Conservation (phyloP, 2,797 vertebrate genomes). For the Oreonectes daqikongensis region DNA sequence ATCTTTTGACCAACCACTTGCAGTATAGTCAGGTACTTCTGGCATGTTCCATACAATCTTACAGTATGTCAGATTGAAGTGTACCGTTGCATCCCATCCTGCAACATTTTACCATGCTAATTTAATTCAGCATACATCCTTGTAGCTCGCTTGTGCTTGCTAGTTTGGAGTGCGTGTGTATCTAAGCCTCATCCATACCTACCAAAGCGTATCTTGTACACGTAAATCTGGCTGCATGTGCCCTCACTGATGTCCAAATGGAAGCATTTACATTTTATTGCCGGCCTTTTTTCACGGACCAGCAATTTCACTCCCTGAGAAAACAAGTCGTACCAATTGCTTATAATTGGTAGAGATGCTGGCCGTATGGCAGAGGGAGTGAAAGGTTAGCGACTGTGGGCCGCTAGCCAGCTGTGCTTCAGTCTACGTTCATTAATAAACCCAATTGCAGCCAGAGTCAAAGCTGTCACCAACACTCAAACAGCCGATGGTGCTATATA, state of each 20-base stretch:
- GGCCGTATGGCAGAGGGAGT: conserved; percentile 72
- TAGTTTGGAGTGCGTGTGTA: background rate
- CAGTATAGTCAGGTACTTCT: too few species aligned
- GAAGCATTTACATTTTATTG: conserved; percentile 82
- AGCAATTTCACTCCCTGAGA: conserved; percentile 84
- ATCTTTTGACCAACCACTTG: too few species aligned
- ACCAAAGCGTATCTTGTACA: background rate
- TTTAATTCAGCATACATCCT: background rate
- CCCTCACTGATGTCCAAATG: conserved; percentile 74
- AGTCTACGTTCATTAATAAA: conserved; percentile 65
- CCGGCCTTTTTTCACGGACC: conserved; percentile 72
- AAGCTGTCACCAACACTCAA: conserved; percentile 49
- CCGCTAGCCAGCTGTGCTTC: conserved; percentile 82
- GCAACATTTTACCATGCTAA: too few species aligned
- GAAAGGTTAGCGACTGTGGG: conserved; percentile 66
- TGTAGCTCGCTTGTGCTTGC: background rate
- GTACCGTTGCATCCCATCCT: too few species aligned
- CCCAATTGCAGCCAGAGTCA: conserved; percentile 54
- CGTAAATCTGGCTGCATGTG: conserved; percentile 44
- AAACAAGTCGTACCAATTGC: conserved; percentile 89
- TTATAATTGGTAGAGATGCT: conserved; percentile 84
- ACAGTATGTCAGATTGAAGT: too few species aligned
- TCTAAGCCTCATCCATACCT: background rate
- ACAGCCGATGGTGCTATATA: conserved; percentile 15
- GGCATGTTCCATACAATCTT: too few species aligned